Evolutionary conservation across 2,888 invertebrate genomes (phyloP).

Genomic region (Torymus texanus): DNA sequence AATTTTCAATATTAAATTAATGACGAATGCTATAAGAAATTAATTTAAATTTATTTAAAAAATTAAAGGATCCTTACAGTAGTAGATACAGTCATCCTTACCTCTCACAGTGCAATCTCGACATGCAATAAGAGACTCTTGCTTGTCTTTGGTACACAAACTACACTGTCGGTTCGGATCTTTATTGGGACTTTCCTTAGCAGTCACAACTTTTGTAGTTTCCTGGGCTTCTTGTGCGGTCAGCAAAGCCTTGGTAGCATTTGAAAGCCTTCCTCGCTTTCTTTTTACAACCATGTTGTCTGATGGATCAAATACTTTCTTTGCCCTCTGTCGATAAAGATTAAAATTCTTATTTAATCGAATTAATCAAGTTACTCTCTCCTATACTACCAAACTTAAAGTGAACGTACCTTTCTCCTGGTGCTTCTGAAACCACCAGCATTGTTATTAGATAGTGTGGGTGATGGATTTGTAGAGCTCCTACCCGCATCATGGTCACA

Average conservation of each 20-base stretch:
- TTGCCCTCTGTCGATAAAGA: conserved; percentile 79
- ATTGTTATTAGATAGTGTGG: conserved; percentile 69
- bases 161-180: conserved; percentile 70
- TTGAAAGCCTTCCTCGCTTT: conserved; percentile 82
- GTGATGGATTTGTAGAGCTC: conserved; percentile 73
- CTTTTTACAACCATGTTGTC: conserved; percentile 86
- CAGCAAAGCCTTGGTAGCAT: conserved; percentile 75
- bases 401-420: conserved; percentile 68
- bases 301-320: conserved; percentile 90
- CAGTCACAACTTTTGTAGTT: conserved; percentile 57
- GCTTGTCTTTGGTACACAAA: conserved; percentile 71
- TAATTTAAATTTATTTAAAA: not conserved
- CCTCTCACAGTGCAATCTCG: conserved; percentile 85
- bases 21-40: no score
- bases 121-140: conserved; percentile 82
- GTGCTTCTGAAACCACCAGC: conserved; percentile 71
- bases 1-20: no score
- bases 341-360: not conserved
- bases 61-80: conserved; percentile 56
- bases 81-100: no score
- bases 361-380: not conserved
- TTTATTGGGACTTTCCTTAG: conserved; percentile 67
- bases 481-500: conserved; percentile 77
- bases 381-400: not conserved
- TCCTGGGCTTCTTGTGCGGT: conserved; percentile 67